These are phyloP conservation scores for Athene noctua DNA, from an alignment of 2,113 vertebrate species.

Conservation along the genomic window DNA sequence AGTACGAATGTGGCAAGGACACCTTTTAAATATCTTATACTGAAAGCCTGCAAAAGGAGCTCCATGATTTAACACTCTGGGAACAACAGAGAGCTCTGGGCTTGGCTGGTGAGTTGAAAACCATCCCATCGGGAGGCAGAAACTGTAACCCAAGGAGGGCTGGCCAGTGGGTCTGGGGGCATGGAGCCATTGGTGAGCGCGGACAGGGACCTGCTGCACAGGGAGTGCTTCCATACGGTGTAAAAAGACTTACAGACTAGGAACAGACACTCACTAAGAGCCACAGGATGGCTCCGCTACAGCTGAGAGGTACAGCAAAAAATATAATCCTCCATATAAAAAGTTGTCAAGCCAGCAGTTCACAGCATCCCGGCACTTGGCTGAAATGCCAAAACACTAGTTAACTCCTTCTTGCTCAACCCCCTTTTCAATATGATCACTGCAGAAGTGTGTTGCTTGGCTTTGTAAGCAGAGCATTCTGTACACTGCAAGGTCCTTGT, in stretches of 20 bases:
- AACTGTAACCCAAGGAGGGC: not conserved
- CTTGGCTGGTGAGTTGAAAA: not conserved
- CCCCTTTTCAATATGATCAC: fast-evolving
- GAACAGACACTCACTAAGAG: not conserved
- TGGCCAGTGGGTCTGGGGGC: not conserved
- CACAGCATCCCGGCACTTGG: not conserved
- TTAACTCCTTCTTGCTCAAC: not conserved
- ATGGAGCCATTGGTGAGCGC: fast-evolving
- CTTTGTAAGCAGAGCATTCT: not conserved
- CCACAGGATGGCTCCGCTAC: not conserved
- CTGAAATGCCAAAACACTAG: not conserved
- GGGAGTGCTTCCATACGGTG: fast-evolving
- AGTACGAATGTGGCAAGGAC: not conserved
- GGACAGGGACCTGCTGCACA: not conserved
- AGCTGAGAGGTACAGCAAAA: not conserved
- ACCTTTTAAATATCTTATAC: fast-evolving
- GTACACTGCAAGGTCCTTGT: not conserved
- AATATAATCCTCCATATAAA: not conserved
- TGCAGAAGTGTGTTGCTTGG: fast-evolving
- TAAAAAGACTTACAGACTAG: fast-evolving
- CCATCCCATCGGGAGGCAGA: not conserved
- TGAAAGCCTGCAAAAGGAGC: not conserved
- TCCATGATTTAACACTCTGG: not conserved
- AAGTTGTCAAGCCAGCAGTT: not conserved
- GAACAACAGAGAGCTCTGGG: not conserved